phyloP scores from a whole-genome alignment of 2,113 vertebrate genomes.

The Coturnix japonica region DNA sequence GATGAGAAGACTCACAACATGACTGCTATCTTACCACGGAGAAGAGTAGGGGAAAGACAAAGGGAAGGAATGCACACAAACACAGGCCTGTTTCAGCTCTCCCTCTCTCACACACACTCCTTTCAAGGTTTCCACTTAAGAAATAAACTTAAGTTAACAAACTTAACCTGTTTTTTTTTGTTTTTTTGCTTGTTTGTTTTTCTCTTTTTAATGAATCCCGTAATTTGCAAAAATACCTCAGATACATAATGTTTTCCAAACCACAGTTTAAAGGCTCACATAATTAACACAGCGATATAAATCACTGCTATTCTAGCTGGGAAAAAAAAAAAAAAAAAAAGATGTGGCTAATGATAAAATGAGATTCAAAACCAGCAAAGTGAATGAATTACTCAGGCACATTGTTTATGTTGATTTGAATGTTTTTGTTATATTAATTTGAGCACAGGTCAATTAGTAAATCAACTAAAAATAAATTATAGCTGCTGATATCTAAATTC shows the following conservation, averaged over 20 bases:
- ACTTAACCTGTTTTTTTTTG: no score
- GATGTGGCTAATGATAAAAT: background rate
- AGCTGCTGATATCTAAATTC: background rate
- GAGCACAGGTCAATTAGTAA: background rate
- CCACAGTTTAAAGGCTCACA: conserved; percentile 29
- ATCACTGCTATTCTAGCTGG: conserved; percentile 11
- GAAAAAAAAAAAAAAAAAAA: background rate
- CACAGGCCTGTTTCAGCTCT: background rate
- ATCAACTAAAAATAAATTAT: conserved; percentile 1
- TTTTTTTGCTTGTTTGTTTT: no score
- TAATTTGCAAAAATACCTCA: conserved; percentile 47
- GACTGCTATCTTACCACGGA: rapidly evolving
- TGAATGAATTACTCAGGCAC: conserved; percentile 6
- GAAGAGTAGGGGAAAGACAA: background rate
- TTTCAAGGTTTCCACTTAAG: background rate
- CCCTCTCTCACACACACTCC: background rate
- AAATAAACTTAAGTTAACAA: background rate
- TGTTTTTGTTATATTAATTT: conserved; percentile 2
- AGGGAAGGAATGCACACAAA: background rate
- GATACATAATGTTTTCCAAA: conserved; percentile 55
- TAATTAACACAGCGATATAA: conserved; percentile 45
- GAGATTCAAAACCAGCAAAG: background rate
- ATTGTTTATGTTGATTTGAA: background rate
- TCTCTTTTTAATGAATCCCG: background rate
- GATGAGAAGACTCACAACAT: background rate